Evolutionary conservation across 53 echinoderm and acorn worm species (phyloP), one percentile per base, ranked within the genome.

Genomic region (Paracentrotus lividus): DNA sequence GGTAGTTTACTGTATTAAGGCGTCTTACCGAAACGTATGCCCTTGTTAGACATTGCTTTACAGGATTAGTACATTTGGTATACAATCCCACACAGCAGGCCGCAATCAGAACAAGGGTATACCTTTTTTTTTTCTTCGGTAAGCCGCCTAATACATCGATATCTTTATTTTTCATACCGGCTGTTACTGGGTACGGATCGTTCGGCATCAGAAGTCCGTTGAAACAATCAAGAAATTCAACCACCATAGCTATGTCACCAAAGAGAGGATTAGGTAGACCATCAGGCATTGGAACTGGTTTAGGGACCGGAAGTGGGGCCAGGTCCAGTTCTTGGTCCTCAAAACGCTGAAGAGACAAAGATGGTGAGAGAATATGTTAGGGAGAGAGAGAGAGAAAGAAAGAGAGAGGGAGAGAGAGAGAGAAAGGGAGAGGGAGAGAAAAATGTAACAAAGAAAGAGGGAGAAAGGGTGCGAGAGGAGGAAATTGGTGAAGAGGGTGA

Each of bases 201-300:
- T 98, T 92, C 8, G 98, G 98, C 98, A 98, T 98, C 29, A 98
- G 95, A 31, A 98, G 93, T 0, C 96, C 98, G 10, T 94, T 94
- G 92, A 97, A 98, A 40, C 97, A 96, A 85, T 97, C 97, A 18
- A 98, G 87, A 85, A 98, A 98, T 85, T 98, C 98, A 2, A 95
- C 95, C 12, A 98, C 97, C 98, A 98, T 98, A 0, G 97, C 96
- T 2, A 98, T 93, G 42, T 98, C 98, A 24, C 98, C 98, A 96
- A 98, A 98, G 47, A 97, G 94, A 21, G 98, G 94, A 90, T 97
- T 97, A 16, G 98, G 97, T 8, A 98, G 94, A 65, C 98, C 98
- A 5, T 98, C 98, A 65, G 98, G 98, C 93, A 98, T 93, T 14
- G 95, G 76, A 10, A 98, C 98, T 42, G 92, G 97, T 56, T 98